Percentiles rank a stretch among this genome's conserved stretches.
Evolutionary conservation across 1,140 invertebrate species (phyloP).

Genomic region (Nasonia giraulti): DNA sequence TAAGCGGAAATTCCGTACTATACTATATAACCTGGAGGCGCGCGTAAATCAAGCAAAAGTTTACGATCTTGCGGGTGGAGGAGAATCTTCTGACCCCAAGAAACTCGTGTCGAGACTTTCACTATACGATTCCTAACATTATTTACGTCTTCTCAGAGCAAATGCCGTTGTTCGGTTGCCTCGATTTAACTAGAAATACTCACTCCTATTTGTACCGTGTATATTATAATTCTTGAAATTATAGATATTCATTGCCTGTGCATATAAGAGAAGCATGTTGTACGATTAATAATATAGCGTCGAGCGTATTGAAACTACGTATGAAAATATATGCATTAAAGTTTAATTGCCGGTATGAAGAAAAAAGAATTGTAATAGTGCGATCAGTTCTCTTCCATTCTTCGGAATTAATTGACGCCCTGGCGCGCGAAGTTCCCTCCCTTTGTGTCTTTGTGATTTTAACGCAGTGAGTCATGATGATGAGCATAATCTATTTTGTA

Average conservation of each 20-base stretch:
- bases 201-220: too few species aligned
- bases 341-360: neutral
- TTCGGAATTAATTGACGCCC: neutral
- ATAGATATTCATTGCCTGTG: neutral
- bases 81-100: slow-evolving; percentile 24
- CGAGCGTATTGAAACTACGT: neutral
- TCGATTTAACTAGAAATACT: neutral
- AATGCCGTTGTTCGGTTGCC: neutral
- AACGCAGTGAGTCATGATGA: slow-evolving; percentile 1
- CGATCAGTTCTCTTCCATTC: neutral
- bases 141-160: slow-evolving; percentile 14
- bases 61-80: slow-evolving; percentile 15
- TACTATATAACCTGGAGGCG: neutral
- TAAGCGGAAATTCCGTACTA: neutral
- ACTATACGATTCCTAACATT: slow-evolving; percentile 34
- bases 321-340: neutral
- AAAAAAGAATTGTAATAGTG: neutral
- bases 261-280: neutral
- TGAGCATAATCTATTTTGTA: slow-evolving; percentile 41
- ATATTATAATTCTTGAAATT: too few species aligned
- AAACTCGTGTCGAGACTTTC: slow-evolving; percentile 29
- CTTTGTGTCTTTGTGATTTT: slow-evolving; percentile 19
- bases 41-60: slow-evolving; percentile 13
- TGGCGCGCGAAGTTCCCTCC: neutral
- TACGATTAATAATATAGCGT: neutral